phyloP scores from a whole-genome alignment of 2,888 invertebrate genomes.

The Chrysomela aeneicollis region DNA sequence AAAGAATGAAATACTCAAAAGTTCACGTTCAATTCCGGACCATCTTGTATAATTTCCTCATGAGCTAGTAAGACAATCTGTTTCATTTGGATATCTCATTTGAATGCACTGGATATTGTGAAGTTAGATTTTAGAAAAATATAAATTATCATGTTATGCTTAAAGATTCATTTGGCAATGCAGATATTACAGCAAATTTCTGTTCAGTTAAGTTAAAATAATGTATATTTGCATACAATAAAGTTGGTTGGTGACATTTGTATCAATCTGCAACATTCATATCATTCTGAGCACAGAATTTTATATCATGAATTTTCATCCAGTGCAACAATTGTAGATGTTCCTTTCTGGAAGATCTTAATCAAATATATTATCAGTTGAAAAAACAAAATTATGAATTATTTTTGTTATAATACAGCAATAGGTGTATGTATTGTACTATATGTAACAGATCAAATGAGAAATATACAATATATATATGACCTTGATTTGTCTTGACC shows the following conservation, averaged over 20 bases:
- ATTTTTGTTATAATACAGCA: slow-evolving; percentile 57
- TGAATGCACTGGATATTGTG: slow-evolving; percentile 28
- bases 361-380: slow-evolving; percentile 34
- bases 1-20: no score
- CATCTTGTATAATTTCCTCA: not conserved
- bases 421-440: slow-evolving; percentile 60
- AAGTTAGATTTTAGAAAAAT: slow-evolving; percentile 28
- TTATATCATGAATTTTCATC: slow-evolving; percentile 23
- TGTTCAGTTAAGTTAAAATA: no score
- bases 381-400: slow-evolving; percentile 54
- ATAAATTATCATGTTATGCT: not conserved
- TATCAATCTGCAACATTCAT: not conserved
- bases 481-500: not conserved
- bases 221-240: no score
- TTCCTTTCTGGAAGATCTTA: slow-evolving; percentile 35
- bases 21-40: no score
- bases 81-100: slow-evolving; percentile 5
- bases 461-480: slow-evolving; percentile 37
- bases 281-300: not conserved
- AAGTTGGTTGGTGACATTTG: no score
- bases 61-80: slow-evolving; percentile 23
- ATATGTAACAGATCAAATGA: slow-evolving; percentile 44
- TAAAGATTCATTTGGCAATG: no score
- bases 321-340: slow-evolving; percentile 35
- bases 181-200: no score